phyloP scores from a whole-genome alignment of 2,113 vertebrate genomes.

The Uria lomvia region DNA sequence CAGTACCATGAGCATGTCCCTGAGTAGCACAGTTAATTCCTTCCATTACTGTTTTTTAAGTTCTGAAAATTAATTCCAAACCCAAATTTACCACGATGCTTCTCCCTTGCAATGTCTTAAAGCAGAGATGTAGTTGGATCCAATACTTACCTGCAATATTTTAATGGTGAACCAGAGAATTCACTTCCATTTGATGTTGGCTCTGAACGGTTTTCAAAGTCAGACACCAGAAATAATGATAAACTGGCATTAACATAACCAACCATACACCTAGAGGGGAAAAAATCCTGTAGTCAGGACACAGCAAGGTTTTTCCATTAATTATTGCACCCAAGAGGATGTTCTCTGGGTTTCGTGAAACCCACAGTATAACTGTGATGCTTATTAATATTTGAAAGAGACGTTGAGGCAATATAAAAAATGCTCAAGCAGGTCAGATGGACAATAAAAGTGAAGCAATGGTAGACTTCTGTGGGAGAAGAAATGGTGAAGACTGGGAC shows the following conservation, averaged over 20 bases:
- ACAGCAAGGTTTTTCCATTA: background rate
- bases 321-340: background rate
- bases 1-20: background rate
- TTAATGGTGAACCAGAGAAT: conserved; percentile 81
- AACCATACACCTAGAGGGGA: conserved; percentile 85
- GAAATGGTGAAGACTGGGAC: background rate
- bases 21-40: background rate
- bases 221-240: conserved; percentile 86
- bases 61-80: background rate
- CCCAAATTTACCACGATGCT: background rate
- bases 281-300: conserved; percentile 14
- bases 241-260: conserved; percentile 93
- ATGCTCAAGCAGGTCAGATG: background rate
- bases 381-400: conserved; percentile 7
- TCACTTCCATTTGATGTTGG: conserved; percentile 83
- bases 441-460: background rate
- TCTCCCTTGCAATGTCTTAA: background rate
- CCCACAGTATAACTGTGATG: background rate
- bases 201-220: conserved; percentile 88
- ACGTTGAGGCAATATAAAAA: background rate
- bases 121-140: background rate
- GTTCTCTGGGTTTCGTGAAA: background rate
- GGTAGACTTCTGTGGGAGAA: background rate
- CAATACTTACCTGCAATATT: conserved; percentile 83
- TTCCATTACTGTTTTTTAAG: background rate